Conservation (phyloP, 64 coral and sea anemone genomes). For the Montipora cactus region DNA sequence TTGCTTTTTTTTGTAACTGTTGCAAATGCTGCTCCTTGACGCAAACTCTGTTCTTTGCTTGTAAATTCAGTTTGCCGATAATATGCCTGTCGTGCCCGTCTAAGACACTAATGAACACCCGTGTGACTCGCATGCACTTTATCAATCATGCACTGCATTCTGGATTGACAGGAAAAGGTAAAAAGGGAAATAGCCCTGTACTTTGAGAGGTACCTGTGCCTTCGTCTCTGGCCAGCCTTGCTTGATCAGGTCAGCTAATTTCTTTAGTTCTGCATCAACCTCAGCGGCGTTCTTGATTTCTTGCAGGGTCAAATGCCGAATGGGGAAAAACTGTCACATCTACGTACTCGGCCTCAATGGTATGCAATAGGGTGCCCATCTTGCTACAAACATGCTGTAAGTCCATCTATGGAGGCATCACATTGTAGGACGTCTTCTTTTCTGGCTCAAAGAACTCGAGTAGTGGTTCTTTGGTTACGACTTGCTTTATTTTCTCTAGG, state of each 20-base stretch:
- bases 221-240: constrained; percentile 51
- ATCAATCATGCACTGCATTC: constrained; percentile 12
- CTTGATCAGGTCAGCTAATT: constrained; percentile 24
- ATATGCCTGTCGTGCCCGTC: constrained; percentile 37
- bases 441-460: constrained; percentile 18
- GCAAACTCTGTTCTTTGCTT: constrained; percentile 52
- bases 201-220: neutral
- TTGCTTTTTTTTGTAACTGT: constrained; percentile 22
- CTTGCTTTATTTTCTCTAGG: neutral
- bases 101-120: constrained; percentile 59
- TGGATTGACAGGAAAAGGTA: constrained; percentile 37
- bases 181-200: constrained; percentile 37
- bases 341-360: constrained; percentile 8
- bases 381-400: constrained; percentile 4
- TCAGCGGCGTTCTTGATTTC: constrained; percentile 23
- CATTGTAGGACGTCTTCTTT: constrained; percentile 36
- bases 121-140: constrained; percentile 64
- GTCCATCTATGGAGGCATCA: constrained; percentile 29
- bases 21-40: constrained; percentile 42
- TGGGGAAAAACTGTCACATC: constrained; percentile 2
- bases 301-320: constrained; percentile 2
- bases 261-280: neutral
- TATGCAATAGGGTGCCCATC: constrained; percentile 24
- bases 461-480: neutral
- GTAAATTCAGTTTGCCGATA: constrained; percentile 59